phyloP scores from a whole-genome alignment of 2,888 invertebrate genomes.

The Heliconius cydno region DNA sequence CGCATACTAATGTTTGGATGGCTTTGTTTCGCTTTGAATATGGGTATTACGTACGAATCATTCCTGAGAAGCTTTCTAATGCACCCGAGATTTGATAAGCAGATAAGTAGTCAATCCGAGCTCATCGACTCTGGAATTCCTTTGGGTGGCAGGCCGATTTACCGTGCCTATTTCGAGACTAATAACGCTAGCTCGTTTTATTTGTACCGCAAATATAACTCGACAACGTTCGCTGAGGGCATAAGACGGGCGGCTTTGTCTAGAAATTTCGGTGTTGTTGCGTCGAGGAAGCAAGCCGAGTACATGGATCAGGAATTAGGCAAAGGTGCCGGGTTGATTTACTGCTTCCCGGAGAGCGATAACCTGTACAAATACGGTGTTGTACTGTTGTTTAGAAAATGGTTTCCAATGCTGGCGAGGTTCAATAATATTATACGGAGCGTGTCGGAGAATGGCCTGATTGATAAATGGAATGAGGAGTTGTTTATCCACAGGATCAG shows the following conservation, averaged over 20 bases:
- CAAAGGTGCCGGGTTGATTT: conserved; percentile 70
- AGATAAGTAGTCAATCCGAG: conserved; percentile 75
- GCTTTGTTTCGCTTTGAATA: conserved; percentile 79
- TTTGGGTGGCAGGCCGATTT: conserved; percentile 78
- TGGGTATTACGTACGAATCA: conserved; percentile 79
- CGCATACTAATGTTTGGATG: conserved; percentile 75
- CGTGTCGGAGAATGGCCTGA: conserved; percentile 77
- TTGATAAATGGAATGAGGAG: conserved; percentile 79
- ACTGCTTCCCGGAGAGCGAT: conserved; percentile 75
- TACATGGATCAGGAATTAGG: conserved; percentile 77
- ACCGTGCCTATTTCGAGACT: conserved; percentile 78
- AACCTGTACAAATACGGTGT: conserved; percentile 80
- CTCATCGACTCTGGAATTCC: conserved; percentile 73
- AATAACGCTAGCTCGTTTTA: conserved; percentile 77
- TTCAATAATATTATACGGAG: conserved; percentile 77
- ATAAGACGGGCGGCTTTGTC: conserved; percentile 67
- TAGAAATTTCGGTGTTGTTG: conserved; percentile 75
- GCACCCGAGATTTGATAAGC: conserved; percentile 80
- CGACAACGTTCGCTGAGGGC: conserved; percentile 72
- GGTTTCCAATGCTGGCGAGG: conserved; percentile 75
- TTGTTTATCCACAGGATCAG: conserved; percentile 63
- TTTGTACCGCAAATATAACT: conserved; percentile 78
- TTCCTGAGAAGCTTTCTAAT: conserved; percentile 80
- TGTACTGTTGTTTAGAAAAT: conserved; percentile 73
- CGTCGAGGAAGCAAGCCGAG: conserved; percentile 74